A percentile compares a stretch with the other conserved stretches of the same genome.
Conservation (phyloP, 2,113 vertebrate species). For the Podarcis cretensis region DNA sequence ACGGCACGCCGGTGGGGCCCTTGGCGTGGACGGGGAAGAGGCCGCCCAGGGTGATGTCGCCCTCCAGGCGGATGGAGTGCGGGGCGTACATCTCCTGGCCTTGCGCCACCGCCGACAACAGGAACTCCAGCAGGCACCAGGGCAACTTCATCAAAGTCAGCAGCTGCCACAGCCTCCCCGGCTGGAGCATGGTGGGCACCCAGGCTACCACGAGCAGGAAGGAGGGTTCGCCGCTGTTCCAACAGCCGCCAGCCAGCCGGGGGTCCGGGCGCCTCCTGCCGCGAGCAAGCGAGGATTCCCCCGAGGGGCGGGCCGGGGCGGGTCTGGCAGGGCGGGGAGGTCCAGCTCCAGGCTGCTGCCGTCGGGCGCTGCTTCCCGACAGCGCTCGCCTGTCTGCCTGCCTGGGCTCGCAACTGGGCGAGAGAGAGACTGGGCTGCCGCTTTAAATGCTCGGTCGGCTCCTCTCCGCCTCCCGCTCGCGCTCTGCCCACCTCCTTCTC, state of each 20-base stretch:
- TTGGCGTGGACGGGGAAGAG: conserved; percentile 94
- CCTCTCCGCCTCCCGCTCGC: conserved; percentile 66
- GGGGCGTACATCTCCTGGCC: conserved; percentile 94
- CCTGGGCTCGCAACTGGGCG: conserved; percentile 64
- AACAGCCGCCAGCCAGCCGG: background rate
- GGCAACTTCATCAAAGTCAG: conserved; percentile 78
- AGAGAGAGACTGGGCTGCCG: conserved; percentile 65
- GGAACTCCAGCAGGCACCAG: conserved; percentile 78
- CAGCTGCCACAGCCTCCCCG: conserved; percentile 70
- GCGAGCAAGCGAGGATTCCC: background rate
- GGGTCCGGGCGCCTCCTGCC: conserved; percentile 39
- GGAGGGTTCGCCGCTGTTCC: background rate
- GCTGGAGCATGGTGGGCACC: conserved; percentile 62
- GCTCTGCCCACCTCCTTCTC: conserved; percentile 48
- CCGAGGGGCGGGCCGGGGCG: background rate
- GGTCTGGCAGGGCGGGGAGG: conserved; percentile 19
- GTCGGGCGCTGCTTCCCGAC: conserved; percentile 33
- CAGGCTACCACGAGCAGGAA: background rate
- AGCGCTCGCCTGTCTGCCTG: conserved; percentile 32
- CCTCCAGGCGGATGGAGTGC: conserved; percentile 94
- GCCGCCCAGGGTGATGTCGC: conserved; percentile 94
- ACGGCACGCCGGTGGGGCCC: conserved; percentile 83
- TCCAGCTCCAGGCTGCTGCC: conserved; percentile 14
- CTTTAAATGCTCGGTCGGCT: conserved; percentile 75
- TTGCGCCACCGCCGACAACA: conserved; percentile 71